Base-by-base conservation (phyloP, 2,888 invertebrate genomes). In the Agrenia bidenticulata region DNA sequence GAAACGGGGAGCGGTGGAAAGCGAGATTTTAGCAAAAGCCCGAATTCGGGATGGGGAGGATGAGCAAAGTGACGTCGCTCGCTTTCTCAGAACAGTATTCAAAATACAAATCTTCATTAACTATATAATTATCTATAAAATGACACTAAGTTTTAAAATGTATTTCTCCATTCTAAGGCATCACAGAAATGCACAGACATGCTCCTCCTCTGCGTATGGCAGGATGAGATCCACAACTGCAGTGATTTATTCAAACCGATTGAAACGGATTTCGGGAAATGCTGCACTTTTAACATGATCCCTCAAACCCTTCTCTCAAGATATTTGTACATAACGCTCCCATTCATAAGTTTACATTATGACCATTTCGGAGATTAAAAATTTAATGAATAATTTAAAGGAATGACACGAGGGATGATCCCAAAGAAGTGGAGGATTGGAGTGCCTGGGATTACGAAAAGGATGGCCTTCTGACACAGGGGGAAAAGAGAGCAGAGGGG, bases 231-330 rank as follows among this genome's bases (percentile, higher is more conserved):
- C 0, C 82, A 85, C 75, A 83, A 84, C 58, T 92, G 92, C 77
- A 83, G 85, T 13, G 83, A 86, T 57, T 80, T 89, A 62, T 91
- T 92, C 79, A 88, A 88, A 78, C 87, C 89, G 0, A 86, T 88
- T 57, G 81, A 91, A 66, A 91, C 92, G 0, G 92, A 92, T 76
- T 91, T 91, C 78, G 92, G 92, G 0, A 82, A 91, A 2, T 92
- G 92, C 21, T 68, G 68, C 23, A 55, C 55, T 4, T 68, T 64
- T 32, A 68, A 68, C 21, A 68, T 64, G 58, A 49, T 68, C 11
- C 68, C 69, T 5, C 62, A 24, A 11, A 49, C 51, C 13, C 41
- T 68, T 13, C 45, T 68, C 17, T 24, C 24, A 11, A 49, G 13
- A 56, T 41, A 21, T 37, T 23, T 23, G 41, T 41, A 13, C 7